A percentile compares a stretch with the other conserved stretches of the same genome.
Evolutionary conservation across 2,113 vertebrate species (phyloP).

Genomic region (Puma concolor): DNA sequence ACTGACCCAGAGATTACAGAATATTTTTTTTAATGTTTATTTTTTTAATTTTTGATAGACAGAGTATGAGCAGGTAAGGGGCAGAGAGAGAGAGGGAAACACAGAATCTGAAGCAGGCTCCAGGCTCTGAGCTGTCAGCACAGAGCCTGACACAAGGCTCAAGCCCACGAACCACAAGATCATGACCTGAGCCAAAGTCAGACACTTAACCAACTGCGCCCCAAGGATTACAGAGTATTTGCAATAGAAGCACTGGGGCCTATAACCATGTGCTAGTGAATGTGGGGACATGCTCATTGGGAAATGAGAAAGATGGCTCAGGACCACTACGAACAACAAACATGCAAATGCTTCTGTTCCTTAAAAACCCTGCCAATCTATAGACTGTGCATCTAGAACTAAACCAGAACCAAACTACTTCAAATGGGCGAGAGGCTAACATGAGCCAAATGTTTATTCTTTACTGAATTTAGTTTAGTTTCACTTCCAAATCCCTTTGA

Average conservation of each 20-base stretch:
- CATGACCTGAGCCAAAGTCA: too few relatives aligned
- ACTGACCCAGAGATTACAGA: neutral
- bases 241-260: neutral
- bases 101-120: too few relatives aligned
- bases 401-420: neutral
- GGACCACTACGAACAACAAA: neutral
- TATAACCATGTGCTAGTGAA: neutral
- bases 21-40: neutral
- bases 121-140: too few relatives aligned
- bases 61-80: too few relatives aligned
- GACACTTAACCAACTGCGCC: too few relatives aligned
- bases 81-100: too few relatives aligned
- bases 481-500: neutral
- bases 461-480: neutral
- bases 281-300: fast-evolving
- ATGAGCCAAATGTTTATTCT: neutral
- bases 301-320: neutral
- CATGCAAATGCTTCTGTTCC: neutral
- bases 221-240: neutral
- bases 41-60: too few relatives aligned
- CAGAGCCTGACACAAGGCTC: too few relatives aligned
- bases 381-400: neutral
- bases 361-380: neutral
- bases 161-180: too few relatives aligned
- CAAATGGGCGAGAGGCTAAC: neutral